Base-by-base conservation (phyloP, 2,113 vertebrate species). In the Syngnathoides biaculeatus region DNA sequence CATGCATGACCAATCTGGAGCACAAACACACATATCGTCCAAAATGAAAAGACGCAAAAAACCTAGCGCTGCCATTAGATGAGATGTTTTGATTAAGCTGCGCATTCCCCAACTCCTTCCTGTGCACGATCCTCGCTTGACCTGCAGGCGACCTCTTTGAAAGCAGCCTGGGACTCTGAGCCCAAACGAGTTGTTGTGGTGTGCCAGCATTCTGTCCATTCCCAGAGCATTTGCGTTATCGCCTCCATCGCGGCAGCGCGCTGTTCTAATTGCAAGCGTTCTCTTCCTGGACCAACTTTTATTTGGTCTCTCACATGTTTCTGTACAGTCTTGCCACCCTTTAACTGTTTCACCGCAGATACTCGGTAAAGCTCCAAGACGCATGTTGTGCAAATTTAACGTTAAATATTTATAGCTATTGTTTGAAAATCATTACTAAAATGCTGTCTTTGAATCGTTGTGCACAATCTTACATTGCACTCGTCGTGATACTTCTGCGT, bases 211-310 rank as follows among this genome's bases (percentile, higher is more conserved):
- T 93, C 86, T 75, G 71, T 70, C 78, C 22, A 66, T 67, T 57
- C 67, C 62, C 56, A 66, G 75, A 77, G 69, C 48, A 26, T 48
- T 57, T 43, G 71, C 45, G 84, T 91, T 94, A 94, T 94, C 93
- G 81, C 91, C 89, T 88, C 90, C 92, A 94, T 94, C 94, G 87
- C 87, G 88, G 90, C 90, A 86, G 89, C 92, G 87, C 86, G 76
- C 91, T 92, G 92, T 89, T 92, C 93, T 94, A 93, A 94, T 94
- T 93, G 91, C 91, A 89, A 93, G 87, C 90, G 92, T 93, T 93
- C 91, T 92, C 89, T 89, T 87, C 88, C 88, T 90, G 90, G 89
- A 79, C 83, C 71, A 91, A 87, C 87, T 90, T 91, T 92, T 75
- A 13, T 92, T 92, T 92, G 59, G 70, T 80, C 73, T 61, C 64